These are phyloP conservation scores for Cerastis rubricosa DNA, from an alignment of 2,888 invertebrate species.

Conservation along the genomic window DNA sequence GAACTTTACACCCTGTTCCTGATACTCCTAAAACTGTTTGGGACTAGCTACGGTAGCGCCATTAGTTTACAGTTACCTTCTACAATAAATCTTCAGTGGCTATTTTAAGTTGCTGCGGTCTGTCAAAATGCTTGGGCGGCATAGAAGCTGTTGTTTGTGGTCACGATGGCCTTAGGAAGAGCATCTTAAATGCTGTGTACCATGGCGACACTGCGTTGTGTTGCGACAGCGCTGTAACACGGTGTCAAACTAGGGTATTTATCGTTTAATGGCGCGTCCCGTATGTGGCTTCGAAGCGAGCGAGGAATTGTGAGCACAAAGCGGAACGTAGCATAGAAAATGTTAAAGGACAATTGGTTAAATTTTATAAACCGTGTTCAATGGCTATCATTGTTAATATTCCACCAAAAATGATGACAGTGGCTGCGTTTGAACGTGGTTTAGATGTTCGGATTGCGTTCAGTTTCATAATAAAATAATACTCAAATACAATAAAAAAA, in stretches of 20 bases:
- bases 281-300: slow-evolving; percentile 36
- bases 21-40: not conserved
- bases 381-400: not conserved
- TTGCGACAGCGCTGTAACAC: slow-evolving; percentile 71
- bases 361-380: not conserved
- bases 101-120: not conserved
- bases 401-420: not conserved
- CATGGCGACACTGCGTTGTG: slow-evolving; percentile 51
- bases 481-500: not conserved
- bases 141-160: not conserved
- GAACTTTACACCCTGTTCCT: no score
- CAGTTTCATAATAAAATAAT: not conserved
- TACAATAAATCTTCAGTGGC: not conserved
- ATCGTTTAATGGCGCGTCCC: slow-evolving; percentile 57
- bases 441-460: not conserved
- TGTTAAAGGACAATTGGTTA: not conserved
- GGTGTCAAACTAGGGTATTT: slow-evolving; percentile 83
- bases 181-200: slow-evolving; percentile 26
- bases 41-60: not conserved
- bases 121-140: not conserved
- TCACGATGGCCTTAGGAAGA: not conserved
- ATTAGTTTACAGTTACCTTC: not conserved
- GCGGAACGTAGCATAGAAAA: not conserved
- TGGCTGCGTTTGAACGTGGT: not conserved
- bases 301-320: not conserved